phyloP scores from a whole-genome alignment of 2,113 vertebrate genomes.

The Colinus virginianus region DNA sequence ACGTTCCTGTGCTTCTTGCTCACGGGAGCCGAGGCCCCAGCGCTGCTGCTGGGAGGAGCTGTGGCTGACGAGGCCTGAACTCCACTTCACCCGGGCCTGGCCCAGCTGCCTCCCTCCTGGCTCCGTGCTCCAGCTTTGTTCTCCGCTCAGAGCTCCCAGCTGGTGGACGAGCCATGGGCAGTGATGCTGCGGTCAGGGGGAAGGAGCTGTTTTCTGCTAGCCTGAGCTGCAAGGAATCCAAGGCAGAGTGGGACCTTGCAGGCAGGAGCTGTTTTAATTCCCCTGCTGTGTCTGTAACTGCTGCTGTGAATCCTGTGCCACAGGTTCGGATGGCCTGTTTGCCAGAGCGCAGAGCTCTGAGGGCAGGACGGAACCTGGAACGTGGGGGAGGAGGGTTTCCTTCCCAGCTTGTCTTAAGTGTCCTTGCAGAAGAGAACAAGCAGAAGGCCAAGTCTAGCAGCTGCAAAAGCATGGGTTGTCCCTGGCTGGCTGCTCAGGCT shows the following conservation, averaged over 20 bases:
- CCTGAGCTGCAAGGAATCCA: background rate
- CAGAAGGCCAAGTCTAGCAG: background rate
- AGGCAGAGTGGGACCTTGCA: background rate
- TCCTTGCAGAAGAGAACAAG: background rate
- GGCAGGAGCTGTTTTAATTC: background rate
- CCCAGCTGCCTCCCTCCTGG: conserved; percentile 53
- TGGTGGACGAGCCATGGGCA: background rate
- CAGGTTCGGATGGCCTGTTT: fast-evolving
- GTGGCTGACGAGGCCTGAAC: conserved; percentile 54
- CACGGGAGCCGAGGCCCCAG: conserved; percentile 53
- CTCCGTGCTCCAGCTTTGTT: conserved; percentile 7
- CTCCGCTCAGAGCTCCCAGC: background rate
- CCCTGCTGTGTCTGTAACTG: background rate
- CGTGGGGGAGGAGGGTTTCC: fast-evolving
- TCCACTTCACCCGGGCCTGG: conserved; percentile 64
- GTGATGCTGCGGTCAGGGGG: background rate
- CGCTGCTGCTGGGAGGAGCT: conserved; percentile 61
- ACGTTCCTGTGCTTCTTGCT: conserved; percentile 16
- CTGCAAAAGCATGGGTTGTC: background rate
- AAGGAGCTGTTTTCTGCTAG: background rate
- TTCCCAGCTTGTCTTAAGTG: background rate
- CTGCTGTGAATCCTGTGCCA: background rate
- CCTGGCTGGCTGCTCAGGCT: background rate
- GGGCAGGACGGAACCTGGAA: background rate
- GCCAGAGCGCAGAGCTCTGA: background rate